Evolutionary conservation across 2,797 vertebrate species (phyloP).

Genomic region (Simalia tracyae): DNA sequence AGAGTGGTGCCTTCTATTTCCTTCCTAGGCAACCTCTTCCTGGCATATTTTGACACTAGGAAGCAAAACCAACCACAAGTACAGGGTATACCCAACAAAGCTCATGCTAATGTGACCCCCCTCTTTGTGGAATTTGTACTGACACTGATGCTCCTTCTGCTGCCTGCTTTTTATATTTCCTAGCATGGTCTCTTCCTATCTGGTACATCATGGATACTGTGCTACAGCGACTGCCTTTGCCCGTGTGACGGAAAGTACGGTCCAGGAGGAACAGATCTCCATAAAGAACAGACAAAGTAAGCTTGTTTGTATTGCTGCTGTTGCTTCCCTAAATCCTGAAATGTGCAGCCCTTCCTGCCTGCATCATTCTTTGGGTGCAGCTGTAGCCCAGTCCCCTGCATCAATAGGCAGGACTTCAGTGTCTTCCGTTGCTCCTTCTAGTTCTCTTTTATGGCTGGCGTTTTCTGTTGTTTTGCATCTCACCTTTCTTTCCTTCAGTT

Average conservation of each 20-base stretch:
- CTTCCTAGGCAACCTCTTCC: neutral
- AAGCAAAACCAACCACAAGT: neutral
- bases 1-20: neutral
- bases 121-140: neutral
- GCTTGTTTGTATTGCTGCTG: conserved; percentile 17
- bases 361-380: neutral
- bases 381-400: neutral
- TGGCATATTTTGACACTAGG: neutral
- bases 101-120: neutral
- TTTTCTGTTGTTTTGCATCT: conserved; percentile 8
- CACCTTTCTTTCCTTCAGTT: neutral
- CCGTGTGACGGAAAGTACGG: conserved; percentile 92
- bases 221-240: conserved; percentile 94
- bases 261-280: conserved; percentile 95
- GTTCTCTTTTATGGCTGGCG: conserved; percentile 40
- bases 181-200: conserved; percentile 97
- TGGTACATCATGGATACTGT: conserved; percentile 98
- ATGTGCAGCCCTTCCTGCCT: neutral
- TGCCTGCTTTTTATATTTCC: conserved; percentile 53
- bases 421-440: neutral
- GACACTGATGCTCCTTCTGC: neutral
- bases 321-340: neutral
- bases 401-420: neutral
- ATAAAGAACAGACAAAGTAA: conserved; percentile 98
- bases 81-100: too few species aligned